A percentile compares a stretch with the other conserved stretches of the same genome.
Conservation (phyloP, 2,797 vertebrate genomes). For the Chelonia mydas region DNA sequence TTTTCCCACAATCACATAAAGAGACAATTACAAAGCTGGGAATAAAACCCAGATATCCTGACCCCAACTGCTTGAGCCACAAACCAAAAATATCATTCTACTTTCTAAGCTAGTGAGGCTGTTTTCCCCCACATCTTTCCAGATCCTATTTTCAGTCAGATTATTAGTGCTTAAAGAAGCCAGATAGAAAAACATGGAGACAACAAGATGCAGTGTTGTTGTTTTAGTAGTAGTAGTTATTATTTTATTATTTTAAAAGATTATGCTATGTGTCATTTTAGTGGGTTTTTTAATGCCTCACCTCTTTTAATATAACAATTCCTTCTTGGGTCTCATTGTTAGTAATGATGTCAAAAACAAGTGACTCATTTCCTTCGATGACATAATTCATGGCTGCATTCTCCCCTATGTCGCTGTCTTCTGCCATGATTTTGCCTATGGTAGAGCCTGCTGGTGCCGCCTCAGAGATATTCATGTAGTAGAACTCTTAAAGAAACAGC, state of each 20-base stretch:
- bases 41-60: background rate
- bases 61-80: background rate
- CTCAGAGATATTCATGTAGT: slow-evolving; percentile 90
- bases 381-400: slow-evolving; percentile 93
- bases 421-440: slow-evolving; percentile 88
- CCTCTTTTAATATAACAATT: slow-evolving; percentile 89
- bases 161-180: background rate
- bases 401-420: slow-evolving; percentile 88
- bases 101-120: background rate
- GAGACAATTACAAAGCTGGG: background rate
- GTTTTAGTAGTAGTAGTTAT: background rate
- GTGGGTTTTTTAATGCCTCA: slow-evolving; percentile 57
- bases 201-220: rapidly evolving
- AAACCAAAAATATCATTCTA: background rate
- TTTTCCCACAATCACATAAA: background rate
- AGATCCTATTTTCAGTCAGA: background rate
- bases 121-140: rapidly evolving
- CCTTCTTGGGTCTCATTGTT: slow-evolving; percentile 92
- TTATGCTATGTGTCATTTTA: background rate
- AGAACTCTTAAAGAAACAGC: slow-evolving; percentile 84
- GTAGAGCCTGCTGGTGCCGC: slow-evolving; percentile 84
- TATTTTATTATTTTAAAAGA: background rate
- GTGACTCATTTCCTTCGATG: slow-evolving; percentile 85
- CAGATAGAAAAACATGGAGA: background rate
- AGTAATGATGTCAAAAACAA: slow-evolving; percentile 87